Percentiles rank a stretch among this genome's conserved stretches.
Conservation (phyloP, 2,888 invertebrate genomes). For the Phoenoteleia sp. region DNA sequence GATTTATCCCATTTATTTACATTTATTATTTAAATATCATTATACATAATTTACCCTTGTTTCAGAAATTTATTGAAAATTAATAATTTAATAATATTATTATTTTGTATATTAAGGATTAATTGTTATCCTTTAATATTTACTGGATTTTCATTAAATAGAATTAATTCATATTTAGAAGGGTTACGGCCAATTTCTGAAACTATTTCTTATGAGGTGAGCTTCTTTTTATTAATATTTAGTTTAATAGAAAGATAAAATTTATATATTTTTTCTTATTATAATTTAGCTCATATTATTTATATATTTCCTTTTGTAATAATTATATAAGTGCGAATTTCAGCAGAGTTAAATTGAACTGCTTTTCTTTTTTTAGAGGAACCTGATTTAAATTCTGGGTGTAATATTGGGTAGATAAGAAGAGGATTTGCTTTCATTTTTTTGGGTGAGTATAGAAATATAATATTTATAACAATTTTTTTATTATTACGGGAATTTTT, state of each 20-base stretch:
- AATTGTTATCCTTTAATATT: slow-evolving; percentile 90
- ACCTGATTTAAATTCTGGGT: slow-evolving; percentile 93
- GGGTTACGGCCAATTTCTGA: slow-evolving; percentile 91
- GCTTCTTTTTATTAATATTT: slow-evolving; percentile 89
- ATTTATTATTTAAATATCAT: slow-evolving; percentile 84
- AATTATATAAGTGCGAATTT: slow-evolving; percentile 88
- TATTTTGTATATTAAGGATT: slow-evolving; percentile 90
- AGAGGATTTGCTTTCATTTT: slow-evolving; percentile 92
- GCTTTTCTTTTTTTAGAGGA: slow-evolving; percentile 94
- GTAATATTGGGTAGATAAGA: slow-evolving; percentile 93
- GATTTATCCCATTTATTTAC: slow-evolving; percentile 80
- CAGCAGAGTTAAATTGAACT: slow-evolving; percentile 92
- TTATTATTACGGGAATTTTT: slow-evolving; percentile 52
- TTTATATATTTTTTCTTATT: slow-evolving; percentile 86
- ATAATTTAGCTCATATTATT: slow-evolving; percentile 83
- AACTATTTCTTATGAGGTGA: slow-evolving; percentile 93
- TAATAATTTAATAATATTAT: slow-evolving; percentile 89
- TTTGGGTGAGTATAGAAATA: slow-evolving; percentile 87
- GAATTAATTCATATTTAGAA: slow-evolving; percentile 91
- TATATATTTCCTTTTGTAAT: slow-evolving; percentile 88
- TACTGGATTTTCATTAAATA: slow-evolving; percentile 91
- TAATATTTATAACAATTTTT: slow-evolving; percentile 77
- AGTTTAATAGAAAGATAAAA: slow-evolving; percentile 87
- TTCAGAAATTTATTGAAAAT: slow-evolving; percentile 88
- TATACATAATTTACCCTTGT: slow-evolving; percentile 89